These are phyloP conservation scores for Branchipolynoe longqiensis DNA, from an alignment of 2,888 invertebrate genomes.

Conservation along the genomic window DNA sequence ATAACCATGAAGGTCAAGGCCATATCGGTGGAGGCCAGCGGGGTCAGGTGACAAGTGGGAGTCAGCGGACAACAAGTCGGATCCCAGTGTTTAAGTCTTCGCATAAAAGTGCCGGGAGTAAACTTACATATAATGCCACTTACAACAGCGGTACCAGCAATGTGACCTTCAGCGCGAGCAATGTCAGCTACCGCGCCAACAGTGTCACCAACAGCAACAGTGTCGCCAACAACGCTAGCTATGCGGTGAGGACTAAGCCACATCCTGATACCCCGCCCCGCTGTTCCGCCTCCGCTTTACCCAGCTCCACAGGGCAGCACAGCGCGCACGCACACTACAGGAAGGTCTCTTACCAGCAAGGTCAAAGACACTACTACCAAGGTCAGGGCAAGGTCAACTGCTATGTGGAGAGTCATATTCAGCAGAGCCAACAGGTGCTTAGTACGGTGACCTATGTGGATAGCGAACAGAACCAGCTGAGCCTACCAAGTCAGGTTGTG, in stretches of 20 bases:
- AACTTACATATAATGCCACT: not conserved
- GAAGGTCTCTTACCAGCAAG: conserved; percentile 50
- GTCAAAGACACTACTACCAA: conserved; percentile 12
- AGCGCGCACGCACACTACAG: not conserved
- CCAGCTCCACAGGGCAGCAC: not conserved
- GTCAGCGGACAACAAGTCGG: not conserved
- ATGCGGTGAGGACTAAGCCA: too few species aligned
- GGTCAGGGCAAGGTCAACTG: conserved; percentile 23
- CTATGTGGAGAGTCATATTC: conserved; percentile 5
- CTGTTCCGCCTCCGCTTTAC: not conserved
- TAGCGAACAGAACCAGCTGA: conserved; percentile 28
- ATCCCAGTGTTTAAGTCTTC: conserved; percentile 18
- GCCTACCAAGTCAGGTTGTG: too few species aligned
- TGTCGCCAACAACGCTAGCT: not conserved
- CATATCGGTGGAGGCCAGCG: not conserved
- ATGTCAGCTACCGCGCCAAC: not conserved
- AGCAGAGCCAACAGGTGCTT: not conserved
- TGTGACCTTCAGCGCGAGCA: not conserved
- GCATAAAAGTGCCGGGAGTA: not conserved
- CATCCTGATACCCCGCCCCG: too few species aligned
- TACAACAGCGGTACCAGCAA: not conserved
- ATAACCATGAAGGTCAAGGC: conserved; percentile 18
- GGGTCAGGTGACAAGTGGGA: not conserved
- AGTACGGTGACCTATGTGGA: conserved; percentile 34
- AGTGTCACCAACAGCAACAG: not conserved